Base-by-base conservation (phyloP, 2,113 vertebrate species). In the Mystacornis crossleyi region DNA sequence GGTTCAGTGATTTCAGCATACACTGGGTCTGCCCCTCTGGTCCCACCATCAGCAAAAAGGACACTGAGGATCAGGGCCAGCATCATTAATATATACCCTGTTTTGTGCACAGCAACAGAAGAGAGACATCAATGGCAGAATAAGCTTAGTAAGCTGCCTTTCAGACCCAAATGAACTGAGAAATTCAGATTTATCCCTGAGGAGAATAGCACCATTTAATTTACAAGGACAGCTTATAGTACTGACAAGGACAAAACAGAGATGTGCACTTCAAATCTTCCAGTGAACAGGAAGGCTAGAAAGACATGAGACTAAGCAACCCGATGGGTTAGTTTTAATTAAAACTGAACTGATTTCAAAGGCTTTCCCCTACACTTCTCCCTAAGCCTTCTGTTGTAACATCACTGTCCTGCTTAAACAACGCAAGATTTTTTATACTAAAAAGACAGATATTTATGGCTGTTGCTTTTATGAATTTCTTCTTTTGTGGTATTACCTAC, bases 101-200 rank as follows among this genome's bases (percentile, higher is more conserved):
- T 64, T 91, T 64, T 91, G 42, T 69, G 38, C 91, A 92, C 47
- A 89, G 65, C 75, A 61, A 69, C 54, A 88, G 62, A 95, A 91
- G 57, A 85, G 61, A 91, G 69, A 95, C 74, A 89, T 96, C 93
- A 96, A 57, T 94, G 72, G 65, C 64, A 92, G 57, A 95, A 93
- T 75, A 86, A 96, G 81, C 90, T 94, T 95, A 91, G 50, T 86
- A 92, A 96, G 91, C 92, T 93, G 53, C 81, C 94, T 92, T 96
- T 95, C 93, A 93, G 83, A 89, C 85, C 81, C 70, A 94, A 94
- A 93, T 90, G 92, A 96, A 95, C 67, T 2, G 1, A 94, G 77
- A 95, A 93, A 90, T 89, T 96, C 90, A 96, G 71, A 74, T 85
- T 97, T 95, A 82, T 97, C 95, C 95, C 95, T 70, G 55, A 90